Conservation (phyloP, 2,888 invertebrate genomes). For the Amitus sp. region DNA sequence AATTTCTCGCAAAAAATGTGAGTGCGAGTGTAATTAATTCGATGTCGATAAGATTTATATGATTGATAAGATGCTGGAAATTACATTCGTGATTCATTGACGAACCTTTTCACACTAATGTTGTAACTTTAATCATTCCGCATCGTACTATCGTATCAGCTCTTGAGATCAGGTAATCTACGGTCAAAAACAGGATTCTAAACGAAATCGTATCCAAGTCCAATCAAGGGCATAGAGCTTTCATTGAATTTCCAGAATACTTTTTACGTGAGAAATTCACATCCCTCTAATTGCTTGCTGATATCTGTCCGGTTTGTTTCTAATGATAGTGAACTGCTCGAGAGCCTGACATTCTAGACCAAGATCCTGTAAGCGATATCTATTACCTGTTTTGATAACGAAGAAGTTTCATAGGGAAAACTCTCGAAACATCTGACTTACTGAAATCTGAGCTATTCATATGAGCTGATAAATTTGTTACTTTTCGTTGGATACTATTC, state of each 20-base stretch:
- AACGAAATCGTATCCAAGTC: neutral
- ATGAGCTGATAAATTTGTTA: no score
- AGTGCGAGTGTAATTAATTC: neutral
- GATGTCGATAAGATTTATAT: neutral
- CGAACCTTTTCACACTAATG: neutral
- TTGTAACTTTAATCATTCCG: neutral
- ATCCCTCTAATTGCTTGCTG: neutral
- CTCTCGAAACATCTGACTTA: neutral
- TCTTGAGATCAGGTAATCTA: neutral
- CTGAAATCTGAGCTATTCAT: neutral
- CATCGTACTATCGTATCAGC: neutral
- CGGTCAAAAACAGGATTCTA: neutral
- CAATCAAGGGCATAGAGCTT: neutral
- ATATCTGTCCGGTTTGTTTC: neutral
- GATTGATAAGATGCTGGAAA: neutral
- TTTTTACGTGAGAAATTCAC: neutral
- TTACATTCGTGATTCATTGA: neutral
- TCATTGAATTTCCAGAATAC: slow-evolving; percentile 6
- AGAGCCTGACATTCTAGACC: neutral
- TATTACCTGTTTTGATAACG: neutral
- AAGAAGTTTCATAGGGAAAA: neutral
- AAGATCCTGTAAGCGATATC: neutral
- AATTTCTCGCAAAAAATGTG: neutral
- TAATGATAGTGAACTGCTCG: neutral
- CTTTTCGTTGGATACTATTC: no score